Evolutionary conservation across 2,888 invertebrate genomes (phyloP).

Genomic region (Nemoura dubitans): DNA sequence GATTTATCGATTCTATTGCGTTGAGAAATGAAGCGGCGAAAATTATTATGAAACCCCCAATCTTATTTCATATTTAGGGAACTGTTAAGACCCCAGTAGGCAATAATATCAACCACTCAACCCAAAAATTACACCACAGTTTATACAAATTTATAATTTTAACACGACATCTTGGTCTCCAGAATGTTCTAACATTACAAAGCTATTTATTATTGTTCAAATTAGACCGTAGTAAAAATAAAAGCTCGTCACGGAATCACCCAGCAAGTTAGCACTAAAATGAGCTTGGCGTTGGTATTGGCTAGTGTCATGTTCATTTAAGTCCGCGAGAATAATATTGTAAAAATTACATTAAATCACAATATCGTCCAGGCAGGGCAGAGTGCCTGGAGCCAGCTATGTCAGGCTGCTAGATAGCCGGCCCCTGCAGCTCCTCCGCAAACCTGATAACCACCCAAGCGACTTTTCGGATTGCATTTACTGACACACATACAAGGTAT

Average conservation of each 20-base stretch:
- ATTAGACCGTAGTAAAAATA: slow-evolving; percentile 52
- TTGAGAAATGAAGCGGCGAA: slow-evolving; percentile 46
- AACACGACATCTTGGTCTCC: slow-evolving; percentile 48
- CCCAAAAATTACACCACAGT: slow-evolving; percentile 51
- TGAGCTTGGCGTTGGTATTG: slow-evolving; percentile 49
- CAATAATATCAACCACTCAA: slow-evolving; percentile 51
- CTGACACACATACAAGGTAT: slow-evolving; percentile 47
- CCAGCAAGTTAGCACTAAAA: slow-evolving; percentile 51
- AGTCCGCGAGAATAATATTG: slow-evolving; percentile 49
- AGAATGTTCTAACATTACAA: slow-evolving; percentile 49
- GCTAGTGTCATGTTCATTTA: slow-evolving; percentile 45
- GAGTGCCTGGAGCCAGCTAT: slow-evolving; percentile 46
- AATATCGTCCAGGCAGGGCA: slow-evolving; percentile 38
- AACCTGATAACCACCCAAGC: slow-evolving; percentile 41
- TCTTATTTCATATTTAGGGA: slow-evolving; percentile 42
- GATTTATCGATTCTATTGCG: slow-evolving; percentile 43
- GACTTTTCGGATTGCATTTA: slow-evolving; percentile 45
- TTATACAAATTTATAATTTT: slow-evolving; percentile 51
- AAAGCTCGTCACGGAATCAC: slow-evolving; percentile 48
- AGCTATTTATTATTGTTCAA: slow-evolving; percentile 51
- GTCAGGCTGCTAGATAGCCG: slow-evolving; percentile 43
- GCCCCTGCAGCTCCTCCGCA: slow-evolving; percentile 45
- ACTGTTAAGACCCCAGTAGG: slow-evolving; percentile 44
- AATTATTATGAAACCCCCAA: slow-evolving; percentile 48
- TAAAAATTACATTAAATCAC: slow-evolving; percentile 50